Base-by-base conservation (phyloP, 2,113 vertebrate species). In the Lepidiolamprologus cunningtoni region DNA sequence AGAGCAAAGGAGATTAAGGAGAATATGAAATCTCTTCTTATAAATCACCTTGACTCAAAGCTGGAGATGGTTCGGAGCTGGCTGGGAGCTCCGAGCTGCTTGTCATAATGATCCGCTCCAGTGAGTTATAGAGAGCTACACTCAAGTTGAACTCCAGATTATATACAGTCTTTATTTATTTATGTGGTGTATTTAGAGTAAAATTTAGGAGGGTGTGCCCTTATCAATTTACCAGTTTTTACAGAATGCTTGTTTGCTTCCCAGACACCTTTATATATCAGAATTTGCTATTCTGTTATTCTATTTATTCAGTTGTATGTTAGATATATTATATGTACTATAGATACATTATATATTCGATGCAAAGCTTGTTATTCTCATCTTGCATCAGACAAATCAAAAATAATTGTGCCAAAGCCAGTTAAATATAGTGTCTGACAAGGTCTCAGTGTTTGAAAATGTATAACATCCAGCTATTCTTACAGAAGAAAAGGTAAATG, bases 11-110 rank as follows among this genome's bases (percentile, higher is more conserved):
- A 84, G 80, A 90, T 90, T 82, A 89, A 91, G 78, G 28, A 42
- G 83, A 89, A 89, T 84, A 54, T 82, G 35, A 89, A 86, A 92
- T 85, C 28, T 86, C n/a, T 88, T 71, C 45, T 73, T 54, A 80
- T 86, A 87, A 88, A 87, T 84, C 84, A 80, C 50, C 86, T 84
- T 61, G 71, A 66, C 40, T 82, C 57, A 82, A 45, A 50, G 42
- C 57, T 82, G 21, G 81, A 63, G 19, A 45, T 45, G 19, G 61
- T 45, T n/a, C 81, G 6, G 55, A 63, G 42, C 3, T 66, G 42
- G 40, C 26, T 82, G 40, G 12, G 19, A 63, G 42, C 81, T 82
- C 26, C 11, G 7, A 81, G 61, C 71, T 85, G 47, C 54, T 83
- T 17, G 47, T 84, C 63, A 82, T 54, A 86, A 42, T 54, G 35